Conservation (phyloP, 2,797 vertebrate genomes). For the Epinephelus awoara region DNA sequence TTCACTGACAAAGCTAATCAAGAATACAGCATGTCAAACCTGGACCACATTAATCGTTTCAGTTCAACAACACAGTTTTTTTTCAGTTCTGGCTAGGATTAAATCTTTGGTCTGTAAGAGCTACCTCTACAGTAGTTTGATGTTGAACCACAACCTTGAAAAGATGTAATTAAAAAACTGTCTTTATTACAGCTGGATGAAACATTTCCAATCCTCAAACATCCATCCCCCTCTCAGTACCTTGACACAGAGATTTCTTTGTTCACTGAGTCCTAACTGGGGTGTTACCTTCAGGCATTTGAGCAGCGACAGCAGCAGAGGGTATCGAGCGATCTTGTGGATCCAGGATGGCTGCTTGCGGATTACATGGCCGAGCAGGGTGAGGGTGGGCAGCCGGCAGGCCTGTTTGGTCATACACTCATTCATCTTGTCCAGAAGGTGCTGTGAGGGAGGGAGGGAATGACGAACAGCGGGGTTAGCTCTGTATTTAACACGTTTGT, state of each 20-base stretch:
- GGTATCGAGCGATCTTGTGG: conserved; percentile 96
- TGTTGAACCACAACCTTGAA: too few species aligned
- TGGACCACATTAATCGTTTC: neutral
- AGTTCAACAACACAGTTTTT: neutral
- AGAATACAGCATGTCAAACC: conserved; percentile 1
- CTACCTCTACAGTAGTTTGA: neutral
- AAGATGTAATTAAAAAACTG: neutral
- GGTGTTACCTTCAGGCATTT: conserved; percentile 97
- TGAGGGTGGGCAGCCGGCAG: conserved; percentile 94
- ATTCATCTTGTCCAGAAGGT: conserved; percentile 99
- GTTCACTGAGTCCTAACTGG: neutral
- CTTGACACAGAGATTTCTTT: neutral
- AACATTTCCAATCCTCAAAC: neutral
- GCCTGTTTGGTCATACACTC: conserved; percentile 94
- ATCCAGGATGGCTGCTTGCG: conserved; percentile 98
- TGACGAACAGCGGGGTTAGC: neutral
- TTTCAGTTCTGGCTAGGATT: neutral
- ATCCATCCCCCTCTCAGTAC: neutral
- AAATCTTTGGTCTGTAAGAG: neutral
- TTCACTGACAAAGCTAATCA: conserved; percentile 18
- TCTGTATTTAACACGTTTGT: neutral
- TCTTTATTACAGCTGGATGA: neutral
- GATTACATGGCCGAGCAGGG: conserved; percentile 94
- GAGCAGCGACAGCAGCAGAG: conserved; percentile 94
- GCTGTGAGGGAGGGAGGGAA: conserved; percentile 79